Base-by-base conservation (phyloP, 2,113 vertebrate species). In the Stegostoma tigrinum region DNA sequence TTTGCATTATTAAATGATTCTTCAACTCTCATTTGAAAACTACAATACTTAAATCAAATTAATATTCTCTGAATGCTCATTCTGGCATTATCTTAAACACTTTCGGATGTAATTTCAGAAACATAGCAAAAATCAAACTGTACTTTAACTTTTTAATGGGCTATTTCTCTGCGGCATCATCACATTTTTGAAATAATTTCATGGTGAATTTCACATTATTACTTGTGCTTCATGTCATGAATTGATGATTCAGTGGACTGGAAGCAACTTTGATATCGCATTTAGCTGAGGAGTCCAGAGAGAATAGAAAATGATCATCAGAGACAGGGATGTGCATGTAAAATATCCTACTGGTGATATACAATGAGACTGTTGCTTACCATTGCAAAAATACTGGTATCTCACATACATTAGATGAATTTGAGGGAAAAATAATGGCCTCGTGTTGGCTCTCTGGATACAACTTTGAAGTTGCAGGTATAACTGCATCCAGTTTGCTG, bases 141-240 rank as follows among this genome's bases (percentile, higher is more conserved):
- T 64, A 91, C 30, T 91, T 91, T 64, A 91, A 91, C 55, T 91
- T 91, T 61, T 91, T 64, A 91, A 91, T 91, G 55, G 24, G 48
- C 27, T 30, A 52, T 55, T 91, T n/a, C 87, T 91, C 30, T 61
- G 12, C 64, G 38, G 89, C 89, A 93, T 66, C 61, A 67, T 93
- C 87, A 93, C 61, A 93, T 38, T 66, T 64, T 66, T 93, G 34
- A 93, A 93, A n/a, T 38, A 66, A 66, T 66, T 66, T 93, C n/a
- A 42, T 67, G 19, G 89, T 38, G 27, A 90, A 90, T 15, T 90
- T 90, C n/a, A 38, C 61, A 23, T 66, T 66, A 93, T n/a, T 64
- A 55, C 87, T 55, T 90, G 87, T 55, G 23, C 87, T 90, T 30
- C 30, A 15, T 64, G 55, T 55, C 48, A 17, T 15, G 30, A 83